Evolutionary conservation across 2,113 vertebrate genomes (phyloP), one percentile per base, ranked within the genome.

Genomic region (Perca schrenkii): DNA sequence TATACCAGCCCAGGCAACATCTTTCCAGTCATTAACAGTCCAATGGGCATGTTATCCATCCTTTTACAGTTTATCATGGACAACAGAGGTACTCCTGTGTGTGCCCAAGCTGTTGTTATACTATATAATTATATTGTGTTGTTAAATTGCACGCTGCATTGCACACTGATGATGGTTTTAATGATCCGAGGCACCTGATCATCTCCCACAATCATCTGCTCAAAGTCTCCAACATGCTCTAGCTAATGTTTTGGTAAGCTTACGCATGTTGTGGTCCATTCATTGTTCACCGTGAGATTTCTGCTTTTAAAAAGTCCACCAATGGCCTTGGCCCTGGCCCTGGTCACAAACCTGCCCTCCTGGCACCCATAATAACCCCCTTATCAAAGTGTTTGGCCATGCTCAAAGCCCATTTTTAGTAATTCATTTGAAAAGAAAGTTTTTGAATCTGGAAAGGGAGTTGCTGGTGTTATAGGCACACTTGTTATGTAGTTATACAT

Each of bases 81-180:
- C 58, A 62, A 63, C 50, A 31, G 46, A 61, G 21, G 54, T 49
- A 57, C 19, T 14, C 28, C 8, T 54, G 21, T 40, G 46, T 54
- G 21, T 57, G 46, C n/a, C 46, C 19, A 6, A 31, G 31, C 47
- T 28, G 31, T 47, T 81, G 49, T 56, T 69, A 16, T 0, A 19
- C 21, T 58, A 52, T 60, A 43, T 34, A 68, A 57, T 31, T 77
- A 60, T 40, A 72, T 8, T 57, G 58, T 72, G 49, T 19, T 2
- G 19, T 49, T 56, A 31, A 16, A 63, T 64, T 65, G 50, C 62
- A 49, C 34, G n/a, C 28, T 2, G 17, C 16, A 21, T 22, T 21
- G n/a, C 66, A 70, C 57, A n/a, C 57, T 50, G 7, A 52, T 25
- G 19, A 57, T 28, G n/a, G n/a, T 52, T 63, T 12, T 54, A 69